Base-by-base conservation (phyloP, 1,140 invertebrate genomes). In the Cherax quadricarinatus region DNA sequence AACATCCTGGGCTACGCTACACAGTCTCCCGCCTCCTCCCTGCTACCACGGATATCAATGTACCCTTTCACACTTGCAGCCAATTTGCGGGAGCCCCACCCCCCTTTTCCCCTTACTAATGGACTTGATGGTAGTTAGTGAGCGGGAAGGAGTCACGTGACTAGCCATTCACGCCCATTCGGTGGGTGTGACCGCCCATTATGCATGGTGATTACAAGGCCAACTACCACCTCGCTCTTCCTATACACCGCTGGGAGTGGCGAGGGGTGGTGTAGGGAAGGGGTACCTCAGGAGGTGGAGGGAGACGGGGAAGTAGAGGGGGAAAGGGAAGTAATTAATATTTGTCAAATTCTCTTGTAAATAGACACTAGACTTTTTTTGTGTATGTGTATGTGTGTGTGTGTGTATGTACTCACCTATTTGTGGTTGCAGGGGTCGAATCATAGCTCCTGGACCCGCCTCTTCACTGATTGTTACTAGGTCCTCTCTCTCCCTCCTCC, bases 11-110 rank as follows among this genome's bases (percentile, higher is more conserved):
- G 0, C 53, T 57, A 7, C 53, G 53, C 12, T 57, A 9, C 53
- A 6, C 53, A 57, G 53, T 7, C 53, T 14, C 66, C 51, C 10
- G 60, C n/a, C 78, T 48, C 78, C 14, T n/a, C 81, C 62, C 51
- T 41, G 3, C 41, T n/a, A 16, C 12, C 53, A 14, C 86, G 57
- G 70, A 24, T 78, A 87, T 53, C 24, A 79, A 87, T 87, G 73
- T 57, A 78, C 86, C 79, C 62, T 89, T 89, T 89, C 88, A 89
- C 88, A 70, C 88, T 89, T 89, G 88, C 88, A 89, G 24, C 51
- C 81, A 89, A 89, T 89, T 87, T 82, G 41, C 12, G 48, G 79
- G 53, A 57, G 16, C 24, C 30, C 30, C 30, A 41, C 30, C 30
- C 30, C 30, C 30, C 30, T 41, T 41, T 41, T 57, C 81, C 81